Evolutionary conservation across 1,140 invertebrate genomes (phyloP), one percentile per base, ranked within the genome.

Genomic region (Eurosta solidaginis): DNA sequence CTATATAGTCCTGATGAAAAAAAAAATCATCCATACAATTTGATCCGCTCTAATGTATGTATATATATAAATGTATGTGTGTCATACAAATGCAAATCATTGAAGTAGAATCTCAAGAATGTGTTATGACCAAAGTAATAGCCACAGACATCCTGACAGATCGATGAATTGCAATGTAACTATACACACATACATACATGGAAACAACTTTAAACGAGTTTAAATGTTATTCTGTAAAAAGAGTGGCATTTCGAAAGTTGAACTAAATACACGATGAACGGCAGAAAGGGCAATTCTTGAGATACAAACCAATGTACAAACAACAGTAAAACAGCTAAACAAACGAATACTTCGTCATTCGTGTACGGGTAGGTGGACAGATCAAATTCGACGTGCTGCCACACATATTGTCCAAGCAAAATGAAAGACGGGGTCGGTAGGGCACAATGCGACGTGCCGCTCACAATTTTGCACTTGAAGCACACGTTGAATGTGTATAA

Each of bases 91-190:
- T 68, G 59, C 59, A 68, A 68, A 68, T 68, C 33, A 68, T 33
- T 33, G n/a, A 17, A n/a, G 59, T 29, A 68, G 59, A 68, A 68
- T 68, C 33, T 9, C 33, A 68, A 3, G 59, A 68, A 68, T 68
- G 59, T 22, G 33, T 68, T 68, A 68, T 68, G 59, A 29, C 59
- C 59, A 40, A 68, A 40, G 59, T 68, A 68, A 68, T 68, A 33
- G 27, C 59, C 54, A n/a, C n/a, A 29, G 54, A 59, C 54, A 17
- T 14, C 12, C 54, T 59, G 54, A 59, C 54, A 59, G 54, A 25
- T 59, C 54, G 54, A 59, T 59, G 54, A 59, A 59, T 59, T 59
- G 54, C 54, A 59, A 59, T 59, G 29, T 17, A 36, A 17, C 54
- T 12, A 36, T 17, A 54, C 50, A 27, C 14, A 54, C 3, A 54